Conservation (phyloP, 1,140 invertebrate genomes). For the Neelides sp. region DNA sequence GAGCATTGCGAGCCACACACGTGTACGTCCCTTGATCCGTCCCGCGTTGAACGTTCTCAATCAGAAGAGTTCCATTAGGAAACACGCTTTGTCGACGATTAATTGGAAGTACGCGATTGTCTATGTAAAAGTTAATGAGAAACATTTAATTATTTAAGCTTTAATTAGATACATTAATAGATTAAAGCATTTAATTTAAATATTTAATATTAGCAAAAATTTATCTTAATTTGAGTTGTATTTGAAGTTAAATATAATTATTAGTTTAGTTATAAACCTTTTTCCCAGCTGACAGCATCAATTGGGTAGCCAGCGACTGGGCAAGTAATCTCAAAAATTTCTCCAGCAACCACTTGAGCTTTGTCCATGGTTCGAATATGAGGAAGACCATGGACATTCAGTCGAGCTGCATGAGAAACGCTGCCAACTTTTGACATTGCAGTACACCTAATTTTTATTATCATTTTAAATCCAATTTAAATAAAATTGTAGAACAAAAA, state of each 20-base stretch:
- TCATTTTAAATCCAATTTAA: too few species aligned
- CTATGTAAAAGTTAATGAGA: conserved; percentile 35
- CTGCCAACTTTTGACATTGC: conserved; percentile 83
- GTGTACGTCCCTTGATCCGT: conserved; percentile 89
- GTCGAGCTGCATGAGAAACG: conserved; percentile 67
- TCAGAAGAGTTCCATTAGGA: conserved; percentile 82
- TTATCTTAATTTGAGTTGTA: too few species aligned
- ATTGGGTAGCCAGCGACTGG: conserved; percentile 90
- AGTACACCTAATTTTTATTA: conserved; percentile 44
- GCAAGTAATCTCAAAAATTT: conserved; percentile 49
- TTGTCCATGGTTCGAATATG: conserved; percentile 85
- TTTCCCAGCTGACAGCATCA: conserved; percentile 83
- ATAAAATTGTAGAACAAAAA: too few species aligned
- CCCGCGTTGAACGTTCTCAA: conserved; percentile 79
- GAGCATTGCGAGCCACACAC: conserved; percentile 79
- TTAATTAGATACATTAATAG: conserved; percentile 1
- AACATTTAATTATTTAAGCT: neutral
- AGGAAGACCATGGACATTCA: conserved; percentile 84
- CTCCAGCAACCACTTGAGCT: conserved; percentile 83
- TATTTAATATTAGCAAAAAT: too few species aligned
- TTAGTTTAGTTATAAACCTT: conserved; percentile 41
- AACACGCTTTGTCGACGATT: conserved; percentile 90
- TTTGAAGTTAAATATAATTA: too few species aligned
- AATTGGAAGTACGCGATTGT: conserved; percentile 66
- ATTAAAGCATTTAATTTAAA: neutral